Evolutionary conservation across 2,113 vertebrate species (phyloP).

Genomic region (Amblyopsis rosae): DNA sequence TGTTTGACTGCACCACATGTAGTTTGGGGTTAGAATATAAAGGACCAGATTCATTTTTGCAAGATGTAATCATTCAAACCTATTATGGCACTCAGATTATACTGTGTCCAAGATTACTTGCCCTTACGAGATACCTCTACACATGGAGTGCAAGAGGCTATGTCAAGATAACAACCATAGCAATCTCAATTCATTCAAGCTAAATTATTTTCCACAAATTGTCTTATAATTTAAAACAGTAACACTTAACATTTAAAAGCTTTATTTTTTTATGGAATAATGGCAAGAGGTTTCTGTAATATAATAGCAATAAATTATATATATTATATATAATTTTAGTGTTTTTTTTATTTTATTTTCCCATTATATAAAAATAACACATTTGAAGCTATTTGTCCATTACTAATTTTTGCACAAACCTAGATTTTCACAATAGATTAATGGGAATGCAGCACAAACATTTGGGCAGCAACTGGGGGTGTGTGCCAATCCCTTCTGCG

Average conservation of each 20-base stretch:
- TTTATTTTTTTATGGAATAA: constrained; percentile 35
- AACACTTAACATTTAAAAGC: constrained; percentile 41
- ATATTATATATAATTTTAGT: constrained; percentile 69
- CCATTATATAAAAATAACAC: constrained; percentile 74
- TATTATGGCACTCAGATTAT: constrained; percentile 48
- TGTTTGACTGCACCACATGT: not conserved
- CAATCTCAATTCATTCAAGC: constrained; percentile 42
- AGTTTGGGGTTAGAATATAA: constrained; percentile 46
- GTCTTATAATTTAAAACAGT: constrained; percentile 54
- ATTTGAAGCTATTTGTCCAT: constrained; percentile 58
- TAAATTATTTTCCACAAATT: constrained; percentile 44
- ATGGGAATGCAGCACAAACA: constrained; percentile 42
- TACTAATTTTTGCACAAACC: constrained; percentile 49
- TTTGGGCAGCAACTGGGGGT: constrained; percentile 24
- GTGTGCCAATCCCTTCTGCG: constrained; percentile 19
- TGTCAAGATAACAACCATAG: constrained; percentile 31
- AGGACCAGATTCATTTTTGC: constrained; percentile 52
- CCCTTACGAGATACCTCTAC: constrained; percentile 27
- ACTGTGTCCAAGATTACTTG: constrained; percentile 8
- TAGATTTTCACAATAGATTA: constrained; percentile 31
- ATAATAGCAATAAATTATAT: constrained; percentile 75
- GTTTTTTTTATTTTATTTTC: constrained; percentile 51
- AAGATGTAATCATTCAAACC: constrained; percentile 41
- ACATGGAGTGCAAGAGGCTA: constrained; percentile 6
- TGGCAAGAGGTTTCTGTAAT: constrained; percentile 52